Base-by-base conservation (phyloP, 2,113 vertebrate genomes). In the Hemiscyllium ocellatum region DNA sequence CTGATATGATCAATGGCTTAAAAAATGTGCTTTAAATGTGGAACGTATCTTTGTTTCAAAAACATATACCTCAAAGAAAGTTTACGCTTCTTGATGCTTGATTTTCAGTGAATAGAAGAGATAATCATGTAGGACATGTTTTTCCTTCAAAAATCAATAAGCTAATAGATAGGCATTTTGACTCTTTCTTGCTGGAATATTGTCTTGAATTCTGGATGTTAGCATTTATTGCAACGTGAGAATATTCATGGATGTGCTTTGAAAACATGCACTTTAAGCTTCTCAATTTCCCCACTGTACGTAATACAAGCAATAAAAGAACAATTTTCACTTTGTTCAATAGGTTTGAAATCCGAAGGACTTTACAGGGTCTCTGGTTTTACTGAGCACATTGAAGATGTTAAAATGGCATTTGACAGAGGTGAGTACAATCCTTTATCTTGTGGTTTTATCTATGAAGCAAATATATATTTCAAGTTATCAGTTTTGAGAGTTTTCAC, bases 321-420 rank as follows among this genome's bases (percentile, higher is more conserved):
- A 72, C 94, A 47, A 33, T 95, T 61, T 95, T 72, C 94, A 68
- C 8, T 95, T 96, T 96, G 0, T 96, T 52, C 96, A 97, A 66
- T 97, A 99, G 99, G 99, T 96, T 97, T 99, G 95, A 98, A 98
- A 96, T 99, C 99, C 0, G 99, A 99, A 97, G 99, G 99, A 70
- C 98, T 99, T 68, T 99, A 99, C 96, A 97, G 99, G 97, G 99
- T 99, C 96, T 99, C 99, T 12, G 99, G 99, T 96, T 99, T 99
- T 97, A 99, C 99, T 17, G 99, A 99, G 96, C 99, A 99, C 97
- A 98, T 99, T 80, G 99, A 99, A 97, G 99, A 99, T 42, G 99
- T 99, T 96, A 98, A 99, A 96, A 98, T 99, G 96, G 97, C 98
- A 76, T 99, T 99, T 97, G 99, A 99, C 97, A 97, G 99, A 99